Base-by-base conservation (phyloP, 2,113 vertebrate species). In the Psilopsiagon aurifrons region DNA sequence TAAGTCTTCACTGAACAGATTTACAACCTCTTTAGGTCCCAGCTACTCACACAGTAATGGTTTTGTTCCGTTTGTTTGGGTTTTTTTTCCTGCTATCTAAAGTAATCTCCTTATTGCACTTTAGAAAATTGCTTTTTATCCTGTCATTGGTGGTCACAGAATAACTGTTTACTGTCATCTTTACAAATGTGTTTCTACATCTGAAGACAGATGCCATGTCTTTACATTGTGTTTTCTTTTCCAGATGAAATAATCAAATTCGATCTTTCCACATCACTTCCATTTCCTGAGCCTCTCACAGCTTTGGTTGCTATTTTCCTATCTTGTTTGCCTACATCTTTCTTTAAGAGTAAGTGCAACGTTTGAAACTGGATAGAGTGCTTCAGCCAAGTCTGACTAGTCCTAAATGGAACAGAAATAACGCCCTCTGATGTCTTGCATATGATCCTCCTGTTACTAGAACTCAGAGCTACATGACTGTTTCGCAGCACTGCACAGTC, bases 71-170 rank as follows among this genome's bases (percentile, higher is more conserved):
- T 63, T 86, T n/a, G 33, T 39, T 86, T 70, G 57, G 29, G 20
- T 2, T 54, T 62, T 31, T 31, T 29, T 22, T 24, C 29, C 25
- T 37, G 52, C 25, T 87, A 94, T n/a, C 67, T 79, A 27, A 74
- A 83, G 60, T 60, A 83, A 94, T 57, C 67, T 90, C 82, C 66
- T 90, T 79, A 94, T 37, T 70, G 75, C 84, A 66, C 74, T 93
- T 85, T 7, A 79, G 77, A 55, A 95, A 91, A 92, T 75, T 82
- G 77, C 33, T 85, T 85, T 79, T 85, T 49, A 77, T 75, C 41
- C 37, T 55, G 2, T 54, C 31, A 27, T 20, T 80, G 75, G 63
- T 59, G 63, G 90, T 52, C 87, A 66, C 47, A 73, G 59, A 77
- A 66, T 57, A 69, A 92, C n/a, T 13, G 62, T 69, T 94, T 41